Evolutionary conservation across 2,113 vertebrate genomes (phyloP).

Genomic region (Nicator chloris): DNA sequence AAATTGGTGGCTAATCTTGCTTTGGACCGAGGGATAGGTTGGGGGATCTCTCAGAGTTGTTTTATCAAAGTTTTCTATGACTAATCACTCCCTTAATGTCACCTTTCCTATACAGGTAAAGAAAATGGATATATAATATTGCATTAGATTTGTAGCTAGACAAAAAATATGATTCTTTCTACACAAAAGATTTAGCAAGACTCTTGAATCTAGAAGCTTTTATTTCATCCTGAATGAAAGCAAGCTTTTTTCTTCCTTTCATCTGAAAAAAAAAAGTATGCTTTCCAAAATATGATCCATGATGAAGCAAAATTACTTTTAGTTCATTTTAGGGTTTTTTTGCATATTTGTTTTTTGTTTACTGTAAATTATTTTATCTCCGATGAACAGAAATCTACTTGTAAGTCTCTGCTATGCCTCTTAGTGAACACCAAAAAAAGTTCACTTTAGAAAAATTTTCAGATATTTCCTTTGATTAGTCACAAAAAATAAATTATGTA

Average conservation of each 20-base stretch:
- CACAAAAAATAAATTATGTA: neutral
- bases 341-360: neutral
- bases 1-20: neutral
- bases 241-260: constrained; percentile 13
- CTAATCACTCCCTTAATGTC: neutral
- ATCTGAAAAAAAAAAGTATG: neutral
- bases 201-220: neutral
- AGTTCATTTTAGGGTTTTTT: neutral
- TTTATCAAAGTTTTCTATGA: neutral
- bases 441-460: neutral
- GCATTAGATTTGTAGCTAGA: neutral
- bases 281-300: constrained; percentile 13
- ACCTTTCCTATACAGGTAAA: neutral
- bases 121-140: neutral
- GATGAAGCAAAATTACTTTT: constrained; percentile 6
- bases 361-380: constrained; percentile 21
- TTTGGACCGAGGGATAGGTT: neutral
- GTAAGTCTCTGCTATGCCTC: neutral
- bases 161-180: neutral
- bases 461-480: neutral
- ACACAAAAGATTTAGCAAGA: neutral
- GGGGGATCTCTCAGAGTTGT: neutral
- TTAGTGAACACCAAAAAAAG: neutral
- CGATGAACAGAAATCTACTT: neutral
- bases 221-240: neutral